Percentiles rank a stretch among this genome's conserved stretches.
Conservation (phyloP, 2,113 vertebrate genomes). For the Chascanopsetta lugubris region DNA sequence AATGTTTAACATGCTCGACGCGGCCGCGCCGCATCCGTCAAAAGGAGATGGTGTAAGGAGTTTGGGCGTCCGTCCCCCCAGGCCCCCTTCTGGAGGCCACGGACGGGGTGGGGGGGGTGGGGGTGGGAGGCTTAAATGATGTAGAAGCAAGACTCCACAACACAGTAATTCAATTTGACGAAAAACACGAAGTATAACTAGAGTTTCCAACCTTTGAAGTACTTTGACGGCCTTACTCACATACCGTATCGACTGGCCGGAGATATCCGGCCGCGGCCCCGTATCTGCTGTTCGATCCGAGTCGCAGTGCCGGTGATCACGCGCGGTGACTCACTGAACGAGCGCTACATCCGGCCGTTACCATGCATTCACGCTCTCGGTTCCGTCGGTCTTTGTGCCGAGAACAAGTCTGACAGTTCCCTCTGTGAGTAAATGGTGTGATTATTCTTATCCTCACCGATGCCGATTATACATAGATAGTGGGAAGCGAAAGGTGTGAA, state of each 20-base stretch:
- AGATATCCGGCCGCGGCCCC: too few species aligned
- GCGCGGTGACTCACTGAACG: neutral
- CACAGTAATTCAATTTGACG: constrained; percentile 30
- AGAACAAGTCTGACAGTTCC: neutral
- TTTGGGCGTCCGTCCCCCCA: constrained; percentile 58
- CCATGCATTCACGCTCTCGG: neutral
- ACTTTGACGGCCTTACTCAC: too few species aligned
- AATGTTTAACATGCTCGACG: constrained; percentile 69
- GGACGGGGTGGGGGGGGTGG: constrained; percentile 13
- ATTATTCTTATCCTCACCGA: neutral
- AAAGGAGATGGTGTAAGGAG: constrained; percentile 55
- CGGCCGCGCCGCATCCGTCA: constrained; percentile 51
- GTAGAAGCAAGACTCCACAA: constrained; percentile 1
- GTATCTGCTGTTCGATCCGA: too few species aligned
- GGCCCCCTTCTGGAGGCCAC: constrained; percentile 18
- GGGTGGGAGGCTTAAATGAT: constrained; percentile 14
- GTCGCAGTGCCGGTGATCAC: neutral
- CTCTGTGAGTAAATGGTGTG: neutral
- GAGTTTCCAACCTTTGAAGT: too few species aligned
- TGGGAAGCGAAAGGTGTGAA: too few species aligned
- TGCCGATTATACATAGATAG: neutral
- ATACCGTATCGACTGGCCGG: too few species aligned
- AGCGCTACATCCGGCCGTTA: neutral
- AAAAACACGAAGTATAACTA: too few species aligned
- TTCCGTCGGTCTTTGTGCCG: neutral